Base-by-base conservation (phyloP, 2,888 invertebrate species). In the Strigamia transsilvanica region DNA sequence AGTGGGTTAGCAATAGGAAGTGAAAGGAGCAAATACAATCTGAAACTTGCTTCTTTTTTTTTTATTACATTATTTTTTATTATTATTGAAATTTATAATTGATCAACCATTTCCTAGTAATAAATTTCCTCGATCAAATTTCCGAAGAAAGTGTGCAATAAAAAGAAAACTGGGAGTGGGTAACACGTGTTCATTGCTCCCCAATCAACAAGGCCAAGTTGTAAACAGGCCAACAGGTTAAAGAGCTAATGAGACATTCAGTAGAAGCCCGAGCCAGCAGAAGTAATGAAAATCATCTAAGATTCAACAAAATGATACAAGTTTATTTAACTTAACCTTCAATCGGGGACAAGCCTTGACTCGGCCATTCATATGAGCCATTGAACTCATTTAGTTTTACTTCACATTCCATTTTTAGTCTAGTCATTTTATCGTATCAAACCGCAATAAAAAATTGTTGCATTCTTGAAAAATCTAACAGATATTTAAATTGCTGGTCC, bases 311-410 rank as follows among this genome's bases (percentile, higher is more conserved):
- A 73, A 73, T 32, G 73, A 73, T 73, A 73, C 27, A 73, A 73
- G 73, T 73, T 73, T 73, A 73, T 73, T 73, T 73, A 73, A 73
- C 73, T 73, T 73, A 73, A 73, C 73, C 73, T 73, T 73, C 73
- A 73, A 73, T 73, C 23, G 73, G 73, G 73, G 73, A 13, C 73
- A 73, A 32, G 73, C 73, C 73, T 73, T 73, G 73, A 73, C 73
- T 73, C 23, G 32, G 27, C 6, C 27, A 73, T 32, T 73, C 32
- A 73, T 61, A 9, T n/a, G 7, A 73, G 73, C 27, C 73, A 73
- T 73, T 73, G 73, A 73, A 73, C 73, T 32, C 32, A 32, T 32
- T 73, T 73, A 27, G 32, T 73, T 73, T 73, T 73, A 73, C 73
- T 73, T 32, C 32, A 73, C 32, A 73, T 73, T 73, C 73, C 32